Evolutionary conservation across 2,113 vertebrate genomes (phyloP).

Genomic region (Xiphias gladius): DNA sequence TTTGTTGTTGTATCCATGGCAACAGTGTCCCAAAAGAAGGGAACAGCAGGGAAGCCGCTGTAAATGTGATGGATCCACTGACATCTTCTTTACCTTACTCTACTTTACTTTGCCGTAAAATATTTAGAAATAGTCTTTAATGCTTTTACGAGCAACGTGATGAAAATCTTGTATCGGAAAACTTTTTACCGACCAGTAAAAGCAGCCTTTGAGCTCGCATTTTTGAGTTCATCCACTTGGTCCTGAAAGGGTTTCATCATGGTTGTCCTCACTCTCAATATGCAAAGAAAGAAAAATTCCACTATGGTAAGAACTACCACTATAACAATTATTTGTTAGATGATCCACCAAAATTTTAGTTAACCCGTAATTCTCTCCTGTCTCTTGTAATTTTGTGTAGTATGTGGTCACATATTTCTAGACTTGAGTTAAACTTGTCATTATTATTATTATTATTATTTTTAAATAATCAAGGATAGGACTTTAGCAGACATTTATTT

Average conservation of each 20-base stretch:
- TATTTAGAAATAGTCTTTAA: too few relatives aligned
- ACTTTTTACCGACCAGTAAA: not conserved
- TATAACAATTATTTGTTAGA: too few relatives aligned
- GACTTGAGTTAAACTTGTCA: not conserved
- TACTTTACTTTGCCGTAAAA: not conserved
- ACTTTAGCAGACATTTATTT: not conserved
- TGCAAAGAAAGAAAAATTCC: too few relatives aligned
- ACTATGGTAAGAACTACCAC: too few relatives aligned
- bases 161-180: not conserved
- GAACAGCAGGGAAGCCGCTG: conserved; percentile 13
- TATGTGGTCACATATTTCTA: not conserved
- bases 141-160: too few relatives aligned
- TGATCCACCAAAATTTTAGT: too few relatives aligned
- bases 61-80: conserved; percentile 15
- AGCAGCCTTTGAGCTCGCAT: too few relatives aligned
- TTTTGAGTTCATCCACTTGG: too few relatives aligned
- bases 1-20: conserved; percentile 84
- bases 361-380: too few relatives aligned
- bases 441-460: too few relatives aligned
- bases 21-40: conserved; percentile 68
- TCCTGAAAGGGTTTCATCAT: too few relatives aligned
- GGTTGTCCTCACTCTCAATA: too few relatives aligned
- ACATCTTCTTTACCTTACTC: not conserved
- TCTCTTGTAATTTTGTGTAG: not conserved
- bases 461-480: not conserved